Evolutionary conservation across 1,140 invertebrate species (phyloP).

Genomic region (Liolophura sinensis): DNA sequence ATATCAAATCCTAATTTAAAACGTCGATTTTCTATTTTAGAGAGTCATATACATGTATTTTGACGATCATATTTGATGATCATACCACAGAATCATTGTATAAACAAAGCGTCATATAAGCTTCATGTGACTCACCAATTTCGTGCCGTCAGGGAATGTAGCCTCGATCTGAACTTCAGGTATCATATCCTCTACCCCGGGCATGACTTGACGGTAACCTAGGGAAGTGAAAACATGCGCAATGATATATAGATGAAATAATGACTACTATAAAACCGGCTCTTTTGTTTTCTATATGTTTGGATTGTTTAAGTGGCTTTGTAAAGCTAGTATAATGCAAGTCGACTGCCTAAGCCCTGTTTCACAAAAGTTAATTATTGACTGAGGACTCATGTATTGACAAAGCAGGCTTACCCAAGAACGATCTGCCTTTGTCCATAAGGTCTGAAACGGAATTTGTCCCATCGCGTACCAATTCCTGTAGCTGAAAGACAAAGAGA

Average conservation of each 20-base stretch:
- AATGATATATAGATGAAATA: neutral
- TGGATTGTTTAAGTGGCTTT: too few species aligned
- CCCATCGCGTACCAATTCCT: conserved; percentile 55
- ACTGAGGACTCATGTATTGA: too few species aligned
- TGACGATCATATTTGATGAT: too few species aligned
- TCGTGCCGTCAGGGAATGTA: conserved; percentile 58
- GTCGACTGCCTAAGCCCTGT: too few species aligned
- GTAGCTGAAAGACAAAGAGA: conserved; percentile 32
- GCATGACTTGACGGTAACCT: conserved; percentile 51
- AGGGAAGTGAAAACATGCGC: neutral
- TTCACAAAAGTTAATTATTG: too few species aligned
- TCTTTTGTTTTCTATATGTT: too few species aligned
- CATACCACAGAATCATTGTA: conserved; percentile 49
- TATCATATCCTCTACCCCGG: conserved; percentile 53
- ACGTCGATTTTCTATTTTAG: too few species aligned
- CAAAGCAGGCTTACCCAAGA: conserved; percentile 43
- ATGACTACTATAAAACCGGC: too few species aligned
- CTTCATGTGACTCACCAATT: conserved; percentile 53
- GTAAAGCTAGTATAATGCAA: too few species aligned
- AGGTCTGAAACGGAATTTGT: conserved; percentile 39
- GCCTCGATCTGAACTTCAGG: conserved; percentile 54
- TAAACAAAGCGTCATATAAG: conserved; percentile 46
- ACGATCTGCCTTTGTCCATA: conserved; percentile 45
- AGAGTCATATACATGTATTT: too few species aligned
- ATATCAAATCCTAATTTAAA: too few species aligned